Conservation (phyloP, 2,113 vertebrate genomes). For the Gila orcuttii region DNA sequence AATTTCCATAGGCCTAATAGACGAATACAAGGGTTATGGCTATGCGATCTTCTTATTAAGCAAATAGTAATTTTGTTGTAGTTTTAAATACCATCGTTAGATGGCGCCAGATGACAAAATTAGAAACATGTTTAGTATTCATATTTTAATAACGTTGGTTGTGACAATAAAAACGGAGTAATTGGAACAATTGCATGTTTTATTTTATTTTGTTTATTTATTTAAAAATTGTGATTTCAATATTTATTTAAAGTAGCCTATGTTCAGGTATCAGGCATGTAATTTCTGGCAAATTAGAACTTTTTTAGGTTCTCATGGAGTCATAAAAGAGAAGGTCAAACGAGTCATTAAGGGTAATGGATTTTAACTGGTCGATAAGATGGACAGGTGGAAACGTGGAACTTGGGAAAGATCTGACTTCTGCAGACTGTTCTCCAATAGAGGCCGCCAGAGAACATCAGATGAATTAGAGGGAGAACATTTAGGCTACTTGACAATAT, state of each 20-base stretch:
- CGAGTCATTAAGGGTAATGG: not conserved
- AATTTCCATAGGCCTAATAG: not conserved
- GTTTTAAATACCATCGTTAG: slow-evolving; percentile 1
- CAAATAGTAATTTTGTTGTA: not conserved
- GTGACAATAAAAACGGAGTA: too few relatives aligned
- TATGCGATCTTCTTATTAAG: not conserved
- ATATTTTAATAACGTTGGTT: too few relatives aligned
- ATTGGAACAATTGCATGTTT: too few relatives aligned
- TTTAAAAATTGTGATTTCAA: too few relatives aligned
- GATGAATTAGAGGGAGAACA: not conserved
- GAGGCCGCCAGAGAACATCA: slow-evolving; percentile 9
- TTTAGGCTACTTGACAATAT: not conserved
- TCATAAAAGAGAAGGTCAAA: not conserved
- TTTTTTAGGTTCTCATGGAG: not conserved
- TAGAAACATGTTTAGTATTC: not conserved
- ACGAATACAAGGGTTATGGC: not conserved
- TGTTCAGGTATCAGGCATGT: too few relatives aligned
- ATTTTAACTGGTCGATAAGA: too few relatives aligned
- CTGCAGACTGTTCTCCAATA: slow-evolving; percentile 4
- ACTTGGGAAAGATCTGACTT: not conserved
- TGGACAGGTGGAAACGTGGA: not conserved
- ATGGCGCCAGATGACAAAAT: slow-evolving; percentile 21
- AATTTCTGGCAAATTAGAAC: not conserved
- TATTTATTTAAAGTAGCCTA: too few relatives aligned
- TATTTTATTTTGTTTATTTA: too few relatives aligned